Percentiles rank a stretch among this genome's conserved stretches.
These are phyloP conservation scores for Aepyceros melampus DNA, from an alignment of 2,113 vertebrate species.

Conservation along the genomic window DNA sequence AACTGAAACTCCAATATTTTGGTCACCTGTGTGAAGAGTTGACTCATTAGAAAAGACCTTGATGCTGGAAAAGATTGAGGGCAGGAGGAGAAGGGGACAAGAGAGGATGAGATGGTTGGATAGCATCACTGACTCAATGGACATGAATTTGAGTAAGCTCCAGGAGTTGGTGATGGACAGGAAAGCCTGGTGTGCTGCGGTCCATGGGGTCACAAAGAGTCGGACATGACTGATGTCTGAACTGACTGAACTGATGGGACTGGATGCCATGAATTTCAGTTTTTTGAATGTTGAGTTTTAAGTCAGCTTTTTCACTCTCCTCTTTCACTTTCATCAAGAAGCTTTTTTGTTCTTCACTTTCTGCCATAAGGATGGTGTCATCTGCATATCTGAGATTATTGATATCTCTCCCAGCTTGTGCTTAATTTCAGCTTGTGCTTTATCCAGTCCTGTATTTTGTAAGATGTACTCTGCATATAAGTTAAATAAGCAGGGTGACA, in stretches of 20 bases:
- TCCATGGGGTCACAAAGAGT: not conserved
- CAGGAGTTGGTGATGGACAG: not conserved
- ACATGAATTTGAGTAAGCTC: not conserved
- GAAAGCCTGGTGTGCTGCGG: not conserved
- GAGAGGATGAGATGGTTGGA: not conserved
- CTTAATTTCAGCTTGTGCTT: not conserved
- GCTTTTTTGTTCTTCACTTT: not conserved
- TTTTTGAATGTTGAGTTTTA: not conserved
- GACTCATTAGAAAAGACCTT: not conserved
- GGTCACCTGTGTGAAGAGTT: accelerated
- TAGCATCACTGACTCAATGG: not conserved
- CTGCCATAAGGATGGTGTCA: not conserved
- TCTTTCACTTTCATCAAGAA: not conserved
- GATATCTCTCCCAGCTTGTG: not conserved
- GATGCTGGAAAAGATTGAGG: accelerated
- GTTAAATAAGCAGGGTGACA: not conserved
- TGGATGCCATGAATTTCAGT: not conserved
- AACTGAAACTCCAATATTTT: not conserved
- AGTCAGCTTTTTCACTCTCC: not conserved
- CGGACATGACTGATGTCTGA: not conserved
- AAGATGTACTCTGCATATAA: not conserved
- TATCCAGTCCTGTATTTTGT: not conserved
- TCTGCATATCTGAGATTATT: not conserved
- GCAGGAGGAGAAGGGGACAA: not conserved
- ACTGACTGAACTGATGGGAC: not conserved